phyloP scores from a whole-genome alignment of 2,113 vertebrate species.

The Dryoscopus gambensis region DNA sequence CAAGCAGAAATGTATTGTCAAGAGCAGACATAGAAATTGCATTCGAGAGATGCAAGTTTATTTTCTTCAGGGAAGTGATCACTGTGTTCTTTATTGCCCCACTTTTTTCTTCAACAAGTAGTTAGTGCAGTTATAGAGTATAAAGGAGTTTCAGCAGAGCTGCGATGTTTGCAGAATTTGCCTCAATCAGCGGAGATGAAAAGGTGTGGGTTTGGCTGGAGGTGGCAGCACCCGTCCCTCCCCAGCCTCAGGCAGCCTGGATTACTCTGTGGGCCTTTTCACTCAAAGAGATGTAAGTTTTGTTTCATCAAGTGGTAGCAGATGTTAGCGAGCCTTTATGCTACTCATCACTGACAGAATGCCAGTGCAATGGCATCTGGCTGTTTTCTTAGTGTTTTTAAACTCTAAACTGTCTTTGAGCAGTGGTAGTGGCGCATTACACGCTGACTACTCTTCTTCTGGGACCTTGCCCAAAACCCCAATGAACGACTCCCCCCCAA shows the following conservation, averaged over 20 bases:
- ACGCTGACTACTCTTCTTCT: background rate
- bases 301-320: constrained; percentile 57
- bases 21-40: background rate
- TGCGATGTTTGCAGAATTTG: background rate
- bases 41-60: background rate
- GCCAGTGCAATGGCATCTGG: constrained; percentile 19
- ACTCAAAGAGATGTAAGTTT: constrained; percentile 33
- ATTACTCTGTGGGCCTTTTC: constrained; percentile 5
- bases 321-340: constrained; percentile 40
- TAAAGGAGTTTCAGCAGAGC: background rate
- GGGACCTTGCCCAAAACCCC: background rate
- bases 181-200: background rate
- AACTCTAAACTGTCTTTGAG: background rate
- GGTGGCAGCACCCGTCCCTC: background rate
- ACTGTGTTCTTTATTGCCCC: background rate
- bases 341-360: background rate
- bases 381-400: background rate
- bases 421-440: background rate
- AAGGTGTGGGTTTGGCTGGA: background rate
- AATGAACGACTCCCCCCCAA: background rate
- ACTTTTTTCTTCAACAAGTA: background rate
- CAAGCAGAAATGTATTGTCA: background rate
- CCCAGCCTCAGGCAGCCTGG: background rate
- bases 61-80: background rate
- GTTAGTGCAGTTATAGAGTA: background rate